These are phyloP conservation scores for Ornithoptera alexandrae DNA, from an alignment of 2,888 invertebrate species.

Conservation along the genomic window DNA sequence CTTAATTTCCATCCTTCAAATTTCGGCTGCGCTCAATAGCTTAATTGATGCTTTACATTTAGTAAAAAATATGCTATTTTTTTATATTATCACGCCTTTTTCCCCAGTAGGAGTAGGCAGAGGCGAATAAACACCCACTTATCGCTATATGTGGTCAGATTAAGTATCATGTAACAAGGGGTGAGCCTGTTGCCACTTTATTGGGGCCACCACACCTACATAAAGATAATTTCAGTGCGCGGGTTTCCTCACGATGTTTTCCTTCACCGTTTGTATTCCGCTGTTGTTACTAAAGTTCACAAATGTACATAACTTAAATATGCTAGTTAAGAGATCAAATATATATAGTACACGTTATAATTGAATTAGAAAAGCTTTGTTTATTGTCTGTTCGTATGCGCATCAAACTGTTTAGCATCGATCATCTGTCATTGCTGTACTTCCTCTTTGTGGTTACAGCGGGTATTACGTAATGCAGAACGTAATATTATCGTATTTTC, in stretches of 20 bases:
- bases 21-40: slow-evolving; percentile 18
- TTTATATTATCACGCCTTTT: too few species aligned
- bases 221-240: too few species aligned
- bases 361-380: slow-evolving; percentile 30
- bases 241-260: too few species aligned
- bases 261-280: too few species aligned
- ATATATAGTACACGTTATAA: slow-evolving; percentile 26
- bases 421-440: slow-evolving; percentile 53
- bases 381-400: slow-evolving; percentile 22
- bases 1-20: slow-evolving; percentile 22
- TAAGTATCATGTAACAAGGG: too few species aligned
- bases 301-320: neutral
- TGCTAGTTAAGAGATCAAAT: slow-evolving; percentile 8
- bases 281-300: too few species aligned
- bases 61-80: slow-evolving; percentile 5
- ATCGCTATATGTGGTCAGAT: too few species aligned
- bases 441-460: slow-evolving; percentile 47
- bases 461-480: slow-evolving; percentile 37
- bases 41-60: slow-evolving; percentile 19
- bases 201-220: too few species aligned
- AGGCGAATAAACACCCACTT: too few species aligned
- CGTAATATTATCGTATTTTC: slow-evolving; percentile 1
- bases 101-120: too few species aligned
- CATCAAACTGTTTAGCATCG: slow-evolving; percentile 43
- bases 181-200: too few species aligned